These are phyloP conservation scores for Sanderia malayensis DNA, from an alignment of 30 jellyfish, hydroid and myxozoan species.

Conservation along the genomic window DNA sequence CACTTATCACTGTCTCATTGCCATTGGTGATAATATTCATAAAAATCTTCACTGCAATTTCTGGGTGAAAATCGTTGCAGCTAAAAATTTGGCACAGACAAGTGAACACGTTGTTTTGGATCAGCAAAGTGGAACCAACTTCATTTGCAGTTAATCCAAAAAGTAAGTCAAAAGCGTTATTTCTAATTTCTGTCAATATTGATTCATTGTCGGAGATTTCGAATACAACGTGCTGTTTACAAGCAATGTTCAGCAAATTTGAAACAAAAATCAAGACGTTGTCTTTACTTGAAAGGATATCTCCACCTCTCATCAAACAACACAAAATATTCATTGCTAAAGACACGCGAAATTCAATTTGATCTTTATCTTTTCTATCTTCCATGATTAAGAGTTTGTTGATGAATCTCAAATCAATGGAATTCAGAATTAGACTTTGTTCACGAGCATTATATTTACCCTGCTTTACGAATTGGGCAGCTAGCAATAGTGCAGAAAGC, in stretches of 20 bases:
- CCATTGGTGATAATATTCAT: neutral
- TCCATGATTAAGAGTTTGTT: slow-evolving; percentile 1
- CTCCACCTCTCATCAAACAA: slow-evolving; percentile 7
- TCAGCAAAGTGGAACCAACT: neutral
- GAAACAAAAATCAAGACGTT: neutral
- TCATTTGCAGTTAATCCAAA: neutral
- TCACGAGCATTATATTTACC: neutral
- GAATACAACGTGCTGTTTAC: neutral
- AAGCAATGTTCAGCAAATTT: slow-evolving; percentile 5
- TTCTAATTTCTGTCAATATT: neutral
- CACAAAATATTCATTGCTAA: slow-evolving; percentile 20
- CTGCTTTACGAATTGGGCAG: slow-evolving; percentile 14
- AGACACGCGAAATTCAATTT: slow-evolving; percentile 2
- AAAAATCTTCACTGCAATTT: neutral
- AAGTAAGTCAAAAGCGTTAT: neutral
- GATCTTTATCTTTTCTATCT: slow-evolving; percentile 18
- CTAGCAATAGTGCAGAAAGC: slow-evolving; percentile 33
- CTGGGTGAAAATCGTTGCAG: neutral
- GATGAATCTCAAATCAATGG: slow-evolving; percentile 19
- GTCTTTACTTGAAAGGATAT: neutral
- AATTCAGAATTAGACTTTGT: slow-evolving; percentile 6
- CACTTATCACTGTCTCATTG: neutral
- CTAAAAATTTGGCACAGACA: neutral
- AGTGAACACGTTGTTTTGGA: neutral
- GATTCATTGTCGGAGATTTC: neutral